A percentile compares a stretch with the other conserved stretches of the same genome.
These are phyloP conservation scores for Cromileptes altivelis DNA, from an alignment of 2,113 vertebrate species.

Conservation along the genomic window DNA sequence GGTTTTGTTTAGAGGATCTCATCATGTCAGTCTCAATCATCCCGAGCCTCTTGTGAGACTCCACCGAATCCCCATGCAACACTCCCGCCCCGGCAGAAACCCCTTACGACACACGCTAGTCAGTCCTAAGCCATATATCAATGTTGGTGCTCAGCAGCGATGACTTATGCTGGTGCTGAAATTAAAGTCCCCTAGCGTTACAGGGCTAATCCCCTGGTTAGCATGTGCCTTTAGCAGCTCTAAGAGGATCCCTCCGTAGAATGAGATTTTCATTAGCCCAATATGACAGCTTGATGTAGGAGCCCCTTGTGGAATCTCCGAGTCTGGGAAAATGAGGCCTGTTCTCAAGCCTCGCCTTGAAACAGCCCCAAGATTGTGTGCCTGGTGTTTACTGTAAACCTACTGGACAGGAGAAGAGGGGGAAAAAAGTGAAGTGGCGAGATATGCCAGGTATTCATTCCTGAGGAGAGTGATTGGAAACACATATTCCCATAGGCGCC, in stretches of 20 bases:
- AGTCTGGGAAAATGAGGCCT: slow-evolving; percentile 57
- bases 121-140: slow-evolving; percentile 67
- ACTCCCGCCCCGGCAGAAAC: slow-evolving; percentile 19
- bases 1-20: slow-evolving; percentile 56
- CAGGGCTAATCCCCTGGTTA: slow-evolving; percentile 77
- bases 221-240: slow-evolving; percentile 74
- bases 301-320: slow-evolving; percentile 71
- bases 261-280: slow-evolving; percentile 77
- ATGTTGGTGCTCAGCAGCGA: slow-evolving; percentile 53
- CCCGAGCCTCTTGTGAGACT: slow-evolving; percentile 23
- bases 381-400: slow-evolving; percentile 73
- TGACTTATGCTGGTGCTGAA: slow-evolving; percentile 74
- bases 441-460: slow-evolving; percentile 71
- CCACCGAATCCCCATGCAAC: slow-evolving; percentile 15
- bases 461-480: slow-evolving; percentile 65
- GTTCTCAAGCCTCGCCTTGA: slow-evolving; percentile 53
- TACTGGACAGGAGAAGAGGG: slow-evolving; percentile 54
- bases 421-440: slow-evolving; percentile 18
- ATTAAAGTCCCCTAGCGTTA: slow-evolving; percentile 74
- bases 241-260: slow-evolving; percentile 73
- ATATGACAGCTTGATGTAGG: slow-evolving; percentile 74
- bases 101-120: slow-evolving; percentile 42
- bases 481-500: slow-evolving; percentile 63
- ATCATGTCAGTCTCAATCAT: slow-evolving; percentile 61
- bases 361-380: slow-evolving; percentile 34